phyloP scores from a whole-genome alignment of 2,797 vertebrate genomes.

The Halcyon leucocephala region DNA sequence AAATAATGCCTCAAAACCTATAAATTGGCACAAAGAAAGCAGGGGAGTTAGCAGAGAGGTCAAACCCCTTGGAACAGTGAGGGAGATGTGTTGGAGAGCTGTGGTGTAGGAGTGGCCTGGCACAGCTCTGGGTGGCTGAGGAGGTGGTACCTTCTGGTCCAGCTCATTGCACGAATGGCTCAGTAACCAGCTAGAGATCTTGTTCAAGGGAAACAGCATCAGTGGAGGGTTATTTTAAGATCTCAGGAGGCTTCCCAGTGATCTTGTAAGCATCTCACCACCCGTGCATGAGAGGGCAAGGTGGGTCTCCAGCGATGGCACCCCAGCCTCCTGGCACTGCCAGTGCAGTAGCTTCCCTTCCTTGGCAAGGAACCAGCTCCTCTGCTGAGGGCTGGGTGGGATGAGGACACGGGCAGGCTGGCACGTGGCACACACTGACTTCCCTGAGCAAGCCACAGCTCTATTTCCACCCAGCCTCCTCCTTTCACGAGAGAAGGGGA shows the following conservation, averaged over 20 bases:
- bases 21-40: neutral
- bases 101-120: neutral
- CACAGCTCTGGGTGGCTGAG: neutral
- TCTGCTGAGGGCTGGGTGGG: neutral
- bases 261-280: neutral
- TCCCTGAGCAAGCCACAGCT: neutral
- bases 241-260: neutral
- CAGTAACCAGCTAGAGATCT: neutral
- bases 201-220: neutral
- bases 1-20: neutral
- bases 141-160: neutral
- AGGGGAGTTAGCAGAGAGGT: neutral
- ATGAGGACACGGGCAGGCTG: rapidly evolving
- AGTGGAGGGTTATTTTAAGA: neutral
- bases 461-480: neutral
- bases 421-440: rapidly evolving
- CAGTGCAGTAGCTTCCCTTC: neutral
- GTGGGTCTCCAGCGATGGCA: neutral
- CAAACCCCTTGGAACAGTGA: neutral
- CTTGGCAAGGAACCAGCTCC: neutral
- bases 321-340: neutral
- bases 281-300: rapidly evolving
- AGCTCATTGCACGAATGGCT: neutral
- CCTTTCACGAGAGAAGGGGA: neutral
- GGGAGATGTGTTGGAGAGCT: neutral